Base-by-base conservation (phyloP, 1,140 invertebrate species). In the Drosophila carrolli region DNA sequence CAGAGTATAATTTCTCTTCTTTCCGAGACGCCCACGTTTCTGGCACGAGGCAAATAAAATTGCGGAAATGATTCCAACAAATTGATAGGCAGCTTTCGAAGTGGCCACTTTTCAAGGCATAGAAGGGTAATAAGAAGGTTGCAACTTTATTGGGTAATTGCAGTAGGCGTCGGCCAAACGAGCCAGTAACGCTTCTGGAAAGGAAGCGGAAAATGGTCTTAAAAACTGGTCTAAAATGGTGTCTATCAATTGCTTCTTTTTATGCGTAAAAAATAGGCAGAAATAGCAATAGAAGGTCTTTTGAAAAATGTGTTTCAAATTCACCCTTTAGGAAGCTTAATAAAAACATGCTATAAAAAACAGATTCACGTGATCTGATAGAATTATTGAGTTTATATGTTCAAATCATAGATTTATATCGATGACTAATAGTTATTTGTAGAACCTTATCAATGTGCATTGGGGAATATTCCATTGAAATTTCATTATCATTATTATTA, bases 61-160 rank as follows among this genome's bases (percentile, higher is more conserved):
- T 84, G 84, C 84, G 84, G 84, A 88, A 89, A 89, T 88, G 79
- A 83, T 88, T 89, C 75, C 80, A 77, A 83, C 84, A 89, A 88
- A 88, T 89, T 88, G 84, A 88, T 88, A 80, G 84, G 80, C 77
- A 72, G 80, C 73, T 71, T 71, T 84, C 70, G 51, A 41, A 51
- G 40, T 23, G 27, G 37, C 32, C 13, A 53, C 27, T 51, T 35
- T 53, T 4, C 14, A 37, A 13, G 32, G 50, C 50, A 53, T 37
- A 32, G 16, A 37, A 62, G 23, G 32, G 71, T 63, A 55, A 54
- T 67, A 67, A 44, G 48, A 54, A 67, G 37, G 37, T 58, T 71
- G 51, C 19, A 58, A 37, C 32, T 58, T 58, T 50, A 60, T 80
- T 67, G 70, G 71, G 68, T 78, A 81, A 81, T 76, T 75, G 80